phyloP scores from a whole-genome alignment of 2,113 vertebrate genomes.

The Zootoca vivipara region DNA sequence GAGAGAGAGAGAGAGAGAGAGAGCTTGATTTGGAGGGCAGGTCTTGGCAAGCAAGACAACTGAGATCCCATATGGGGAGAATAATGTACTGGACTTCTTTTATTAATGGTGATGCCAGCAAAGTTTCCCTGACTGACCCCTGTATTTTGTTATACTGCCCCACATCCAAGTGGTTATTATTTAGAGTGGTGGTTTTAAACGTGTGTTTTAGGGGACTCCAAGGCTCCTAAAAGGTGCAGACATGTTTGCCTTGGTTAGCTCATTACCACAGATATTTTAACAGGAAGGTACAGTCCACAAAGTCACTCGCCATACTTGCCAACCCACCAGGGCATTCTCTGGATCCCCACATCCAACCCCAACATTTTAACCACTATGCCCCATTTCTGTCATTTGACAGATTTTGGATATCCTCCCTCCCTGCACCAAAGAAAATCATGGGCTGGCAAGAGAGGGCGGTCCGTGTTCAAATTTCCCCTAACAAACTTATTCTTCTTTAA shows the following conservation, averaged over 20 bases:
- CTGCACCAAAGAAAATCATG: no score
- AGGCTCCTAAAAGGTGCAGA: neutral
- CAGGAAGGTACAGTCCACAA: neutral
- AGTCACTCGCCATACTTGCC: neutral
- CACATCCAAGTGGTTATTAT: neutral
- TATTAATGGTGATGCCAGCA: conserved; percentile 36
- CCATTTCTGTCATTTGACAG: no score
- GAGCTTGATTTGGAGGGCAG: conserved; percentile 46
- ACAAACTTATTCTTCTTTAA: no score
- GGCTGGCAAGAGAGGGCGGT: no score
- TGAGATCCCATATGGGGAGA: conserved; percentile 43
- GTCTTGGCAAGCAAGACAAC: conserved; percentile 55
- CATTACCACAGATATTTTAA: neutral
- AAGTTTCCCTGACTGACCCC: neutral
- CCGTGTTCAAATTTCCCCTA: no score
- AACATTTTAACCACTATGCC: no score
- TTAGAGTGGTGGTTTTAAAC: neutral
- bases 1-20: neutral
- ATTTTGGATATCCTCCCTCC: no score
- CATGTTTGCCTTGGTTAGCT: neutral
- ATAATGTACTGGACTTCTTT: conserved; percentile 45
- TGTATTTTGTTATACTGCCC: neutral
- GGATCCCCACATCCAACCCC: no score
- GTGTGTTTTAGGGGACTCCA: neutral
- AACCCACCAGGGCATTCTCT: no score